These are phyloP conservation scores for Sinocyclocheilus anshuiensis DNA, from an alignment of 2,113 vertebrate species.

Conservation along the genomic window DNA sequence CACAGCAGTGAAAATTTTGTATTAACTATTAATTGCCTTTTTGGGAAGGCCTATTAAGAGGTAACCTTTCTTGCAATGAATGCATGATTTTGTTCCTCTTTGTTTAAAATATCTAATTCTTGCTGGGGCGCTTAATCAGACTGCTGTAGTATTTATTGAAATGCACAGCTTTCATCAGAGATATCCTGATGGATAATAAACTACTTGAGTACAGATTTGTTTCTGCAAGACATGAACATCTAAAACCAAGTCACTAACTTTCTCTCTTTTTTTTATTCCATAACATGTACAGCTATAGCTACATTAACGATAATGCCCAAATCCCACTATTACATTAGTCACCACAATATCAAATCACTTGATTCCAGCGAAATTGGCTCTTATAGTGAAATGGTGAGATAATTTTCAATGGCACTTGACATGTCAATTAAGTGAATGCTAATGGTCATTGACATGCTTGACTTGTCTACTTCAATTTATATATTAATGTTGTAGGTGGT, in stretches of 20 bases:
- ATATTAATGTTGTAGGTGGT: neutral
- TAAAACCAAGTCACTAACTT: neutral
- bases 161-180: neutral
- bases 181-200: neutral
- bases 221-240: neutral
- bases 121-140: neutral
- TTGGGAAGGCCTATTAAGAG: too few species aligned
- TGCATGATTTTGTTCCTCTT: neutral
- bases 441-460: neutral
- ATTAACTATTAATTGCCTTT: too few species aligned
- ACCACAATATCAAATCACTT: neutral
- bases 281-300: neutral
- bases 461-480: neutral
- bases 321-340: neutral
- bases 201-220: neutral
- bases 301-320: neutral
- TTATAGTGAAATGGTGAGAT: constrained; percentile 50
- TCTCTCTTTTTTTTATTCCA: neutral
- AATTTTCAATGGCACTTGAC: constrained; percentile 63
- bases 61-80: neutral
- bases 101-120: neutral
- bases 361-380: constrained; percentile 32
- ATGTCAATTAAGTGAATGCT: constrained; percentile 55
- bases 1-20: neutral
- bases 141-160: neutral